Conservation (phyloP, 2,888 invertebrate species). For the Cryptus armator region DNA sequence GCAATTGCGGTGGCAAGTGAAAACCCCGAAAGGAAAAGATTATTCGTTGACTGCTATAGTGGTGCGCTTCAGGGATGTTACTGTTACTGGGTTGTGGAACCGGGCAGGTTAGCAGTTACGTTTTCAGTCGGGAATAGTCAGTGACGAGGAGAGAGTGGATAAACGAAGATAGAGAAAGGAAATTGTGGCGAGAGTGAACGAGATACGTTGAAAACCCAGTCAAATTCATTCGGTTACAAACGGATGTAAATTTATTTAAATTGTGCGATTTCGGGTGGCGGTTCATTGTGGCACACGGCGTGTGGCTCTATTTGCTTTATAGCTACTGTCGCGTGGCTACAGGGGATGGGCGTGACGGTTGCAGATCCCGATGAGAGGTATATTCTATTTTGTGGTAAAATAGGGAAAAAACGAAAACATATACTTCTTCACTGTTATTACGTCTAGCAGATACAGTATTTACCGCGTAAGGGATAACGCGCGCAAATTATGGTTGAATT, state of each 20-base stretch:
- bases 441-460: neutral
- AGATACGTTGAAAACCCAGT: conserved; percentile 59
- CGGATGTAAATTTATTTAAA: conserved; percentile 85
- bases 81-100: conserved; percentile 4
- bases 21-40: conserved; percentile 67
- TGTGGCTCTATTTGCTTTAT: conserved; percentile 83
- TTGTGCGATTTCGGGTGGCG: conserved; percentile 83
- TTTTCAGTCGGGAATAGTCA: conserved; percentile 70
- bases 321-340: conserved; percentile 79
- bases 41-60: conserved; percentile 79
- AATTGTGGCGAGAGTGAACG: conserved; percentile 49
- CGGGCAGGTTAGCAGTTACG: conserved; percentile 74
- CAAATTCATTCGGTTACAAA: conserved; percentile 73
- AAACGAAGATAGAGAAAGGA: conserved; percentile 59
- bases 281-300: conserved; percentile 82
- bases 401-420: conserved; percentile 76
- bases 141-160: conserved; percentile 54
- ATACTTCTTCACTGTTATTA: neutral
- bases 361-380: conserved; percentile 74
- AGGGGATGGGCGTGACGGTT: conserved; percentile 82
- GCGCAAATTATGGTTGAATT: neutral
- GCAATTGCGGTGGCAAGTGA: conserved; percentile 10
- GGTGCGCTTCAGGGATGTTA: conserved; percentile 10
- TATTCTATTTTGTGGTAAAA: conserved; percentile 82
- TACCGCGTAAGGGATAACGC: neutral